Evolutionary conservation across 2,888 invertebrate genomes (phyloP).

Genomic region (Tetrapedia diversipes): DNA sequence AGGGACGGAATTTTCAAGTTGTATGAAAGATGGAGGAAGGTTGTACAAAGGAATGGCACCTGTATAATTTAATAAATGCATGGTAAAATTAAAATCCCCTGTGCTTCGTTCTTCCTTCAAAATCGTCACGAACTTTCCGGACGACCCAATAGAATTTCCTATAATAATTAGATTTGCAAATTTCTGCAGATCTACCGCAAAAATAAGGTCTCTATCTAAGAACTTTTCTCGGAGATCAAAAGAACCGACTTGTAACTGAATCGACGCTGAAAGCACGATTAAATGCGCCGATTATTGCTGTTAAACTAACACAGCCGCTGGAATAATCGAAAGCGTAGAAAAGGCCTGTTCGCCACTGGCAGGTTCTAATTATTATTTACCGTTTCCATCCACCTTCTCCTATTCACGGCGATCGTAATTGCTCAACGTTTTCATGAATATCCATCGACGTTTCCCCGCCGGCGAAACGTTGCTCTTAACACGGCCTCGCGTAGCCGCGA

Average conservation of each 20-base stretch:
- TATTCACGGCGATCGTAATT: conserved; percentile 26
- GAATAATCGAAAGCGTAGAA: conserved; percentile 33
- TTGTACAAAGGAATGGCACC: no score
- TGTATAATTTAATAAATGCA: no score
- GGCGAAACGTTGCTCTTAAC: no score
- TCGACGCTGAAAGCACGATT: conserved; percentile 43
- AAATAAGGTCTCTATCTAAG: neutral
- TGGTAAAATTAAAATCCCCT: no score
- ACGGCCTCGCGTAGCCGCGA: conserved; percentile 13
- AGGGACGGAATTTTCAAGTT: no score
- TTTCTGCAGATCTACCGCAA: no score
- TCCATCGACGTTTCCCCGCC: conserved; percentile 28
- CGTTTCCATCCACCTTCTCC: conserved; percentile 22
- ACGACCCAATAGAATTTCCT: no score
- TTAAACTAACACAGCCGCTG: neutral
- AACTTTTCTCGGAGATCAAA: neutral
- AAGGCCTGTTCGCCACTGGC: conserved; percentile 23
- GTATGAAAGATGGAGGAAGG: no score
- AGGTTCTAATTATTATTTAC: conserved; percentile 56
- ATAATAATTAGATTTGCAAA: no score
- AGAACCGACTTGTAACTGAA: neutral
- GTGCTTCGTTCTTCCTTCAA: no score
- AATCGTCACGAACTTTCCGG: no score
- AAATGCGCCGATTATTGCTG: conserved; percentile 31
- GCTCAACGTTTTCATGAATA: conserved; percentile 32